Evolutionary conservation across 2,113 vertebrate genomes (phyloP), one percentile per base, ranked within the genome.

Genomic region (Calonectris borealis): DNA sequence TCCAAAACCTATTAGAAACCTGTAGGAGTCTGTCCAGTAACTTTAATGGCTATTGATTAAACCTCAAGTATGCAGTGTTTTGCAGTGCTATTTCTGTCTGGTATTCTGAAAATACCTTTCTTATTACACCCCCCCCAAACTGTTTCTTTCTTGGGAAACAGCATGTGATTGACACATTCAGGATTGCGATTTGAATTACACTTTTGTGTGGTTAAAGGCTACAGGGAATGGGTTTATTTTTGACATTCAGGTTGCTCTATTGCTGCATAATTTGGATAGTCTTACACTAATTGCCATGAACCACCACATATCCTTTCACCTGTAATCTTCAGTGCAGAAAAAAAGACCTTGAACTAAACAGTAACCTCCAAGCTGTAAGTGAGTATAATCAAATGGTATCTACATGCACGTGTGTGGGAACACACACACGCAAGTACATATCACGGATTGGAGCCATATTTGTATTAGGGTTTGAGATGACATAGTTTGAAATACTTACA

Each of bases 361-460:
- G 11, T 19, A 68, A 51, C 32, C n/a, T 81, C 32, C 29, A 77
- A 75, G 27, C 13, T 83, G 18, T 13, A 27, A 54, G 18, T 46
- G 46, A 73, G 9, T 49, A 48, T 76, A 64, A 68, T 76, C 7
- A n/a, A 60, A 55, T 10, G 8, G 8, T 60, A 24, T 49, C 16
- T 75, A 31, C 11, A 27, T 2, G 5, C 11, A 25, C 1, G 0
- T 14, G 5, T 6, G 2, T 3, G 1, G 51, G 34, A 70, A 68
- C 15, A 71, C 26, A 65, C 12, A 38, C 29, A 36, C 21, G 13
- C 24, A 72, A 44, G 21, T 12, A 38, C 4, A 13, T 17, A 26
- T 6, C 4, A 1, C 0, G 1, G 9, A 15, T 7, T 72, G 26
- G 7, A 79, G 7, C 3, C 9, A 46, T 22, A 11, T n/a, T 68